phyloP scores from a whole-genome alignment of 30 jellyfish, hydroid and myxozoan genomes.

The Aurelia sp. region DNA sequence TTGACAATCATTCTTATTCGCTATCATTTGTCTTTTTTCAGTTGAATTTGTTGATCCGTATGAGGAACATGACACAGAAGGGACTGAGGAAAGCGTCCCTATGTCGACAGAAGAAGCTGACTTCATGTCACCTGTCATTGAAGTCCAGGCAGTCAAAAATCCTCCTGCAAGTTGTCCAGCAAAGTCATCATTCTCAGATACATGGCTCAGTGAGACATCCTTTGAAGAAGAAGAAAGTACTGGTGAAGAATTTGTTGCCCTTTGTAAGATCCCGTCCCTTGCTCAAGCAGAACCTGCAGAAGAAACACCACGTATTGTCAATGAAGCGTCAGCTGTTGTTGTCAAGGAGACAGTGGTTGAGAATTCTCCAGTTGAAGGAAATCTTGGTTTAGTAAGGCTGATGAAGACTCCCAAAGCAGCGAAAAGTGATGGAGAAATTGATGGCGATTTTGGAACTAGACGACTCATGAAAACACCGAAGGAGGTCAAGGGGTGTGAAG shows the following conservation, averaged over 20 bases:
- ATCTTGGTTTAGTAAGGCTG: background rate
- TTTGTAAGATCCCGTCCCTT: background rate
- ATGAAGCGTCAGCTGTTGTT: background rate
- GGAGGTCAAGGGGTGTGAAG: background rate
- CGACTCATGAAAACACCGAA: constrained; percentile 47
- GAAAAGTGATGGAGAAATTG: background rate
- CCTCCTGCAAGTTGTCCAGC: background rate
- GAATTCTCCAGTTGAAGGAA: background rate
- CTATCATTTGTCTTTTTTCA: too few species aligned
- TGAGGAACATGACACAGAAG: too few species aligned
- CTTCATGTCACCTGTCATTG: constrained; percentile 37
- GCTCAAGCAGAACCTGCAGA: background rate
- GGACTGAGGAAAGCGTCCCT: too few species aligned
- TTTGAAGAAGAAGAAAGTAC: constrained; percentile 29
- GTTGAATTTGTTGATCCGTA: too few species aligned
- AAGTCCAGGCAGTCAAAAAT: background rate
- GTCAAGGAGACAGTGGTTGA: constrained; percentile 8
- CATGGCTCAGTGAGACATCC: constrained; percentile 58
- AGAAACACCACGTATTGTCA: background rate
- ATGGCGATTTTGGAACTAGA: constrained; percentile 21
- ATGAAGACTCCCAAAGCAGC: background rate
- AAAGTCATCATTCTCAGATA: background rate
- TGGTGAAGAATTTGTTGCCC: background rate
- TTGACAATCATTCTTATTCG: too few species aligned
- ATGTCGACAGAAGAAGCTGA: background rate